Evolutionary conservation across 2,888 invertebrate genomes (phyloP), one percentile per base, ranked within the genome.

Genomic region (Xanthorhoe spadicearia): DNA sequence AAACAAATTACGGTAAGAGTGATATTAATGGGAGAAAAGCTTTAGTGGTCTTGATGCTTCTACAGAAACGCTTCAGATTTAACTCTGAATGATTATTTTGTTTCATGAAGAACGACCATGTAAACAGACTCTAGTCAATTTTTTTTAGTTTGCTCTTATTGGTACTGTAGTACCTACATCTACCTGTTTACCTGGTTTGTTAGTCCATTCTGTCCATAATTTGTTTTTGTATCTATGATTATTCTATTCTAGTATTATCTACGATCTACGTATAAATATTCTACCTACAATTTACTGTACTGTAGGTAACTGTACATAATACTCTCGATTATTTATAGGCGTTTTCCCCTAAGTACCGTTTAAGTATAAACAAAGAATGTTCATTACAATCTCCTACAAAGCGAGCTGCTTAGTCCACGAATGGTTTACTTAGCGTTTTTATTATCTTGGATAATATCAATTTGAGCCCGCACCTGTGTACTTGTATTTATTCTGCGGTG

Each of bases 1-100:
- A 81, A 83, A 87, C 78, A 83, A 84, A 87, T 78, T 82, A 73
- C 69, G 62, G 46, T 70, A 67, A 66, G 77, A 83, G 81, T 82
- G 80, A 83, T 86, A 87, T 86, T 85, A 86, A 87, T 86, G 83
- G 81, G 59, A 6, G 55, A 19, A 48, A 48, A 38, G 43, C 28
- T 46, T n/a, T 32, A 2, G 32, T 9, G 28, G 38, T 23, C 8
- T 53, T 53, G 53, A 57, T 38, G 38, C 23, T 59, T 18, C 49
- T 38, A 19, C 15, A 46, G 28, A 13, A 19, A 13, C 15, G 6
- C 10, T 46, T 60, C 17, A 19, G 13, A 48, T 48, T 48, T 15
- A 48, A 48, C 17, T 48, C 15, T 17, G 6, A 48, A 48, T 48
- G 1, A 48, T 17, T 15, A 7, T 43, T 13, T 43, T 15, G 48